Evolutionary conservation across 1,140 invertebrate species (phyloP), one percentile per base, ranked within the genome.

Genomic region (Caenorhabditis inopinata): DNA sequence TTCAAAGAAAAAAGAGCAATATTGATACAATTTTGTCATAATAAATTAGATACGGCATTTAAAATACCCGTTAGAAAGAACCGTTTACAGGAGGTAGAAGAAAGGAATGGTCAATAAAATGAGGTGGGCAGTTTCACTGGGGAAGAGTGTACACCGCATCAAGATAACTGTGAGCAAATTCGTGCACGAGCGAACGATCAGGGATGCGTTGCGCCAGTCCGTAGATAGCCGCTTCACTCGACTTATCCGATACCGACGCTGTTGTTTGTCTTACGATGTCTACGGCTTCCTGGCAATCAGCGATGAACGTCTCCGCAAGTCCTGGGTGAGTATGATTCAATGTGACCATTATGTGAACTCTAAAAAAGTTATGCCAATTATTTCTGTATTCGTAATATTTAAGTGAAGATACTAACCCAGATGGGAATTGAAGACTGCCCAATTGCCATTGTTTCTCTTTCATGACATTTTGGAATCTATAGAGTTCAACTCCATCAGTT

Each of bases 341-440:
- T 1, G 96, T 98, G 46, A 97, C 91, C 89, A 94, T 95, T 49
- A 99, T 91, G 89, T 98, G 96, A 82, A 98, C 91, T 32, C 94
- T 94, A 85, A 16, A 86, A 53, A 29, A 11, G 7, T 1, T 0
- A 78, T 49, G 14, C 5, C 5, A 42, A 42, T 42, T 42, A 42
- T 7, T 42, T 7, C 58, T 58, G 25, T 0, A 38, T 53, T 27
- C 6, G 18, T 1, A 49, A 76, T 18, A 49, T 21, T n/a, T 25
- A 21, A 1, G n/a, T 32, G 16, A 75, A 27, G 9, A 16, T 4
- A 51, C 82, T 45, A 89, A 95, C 93, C 93, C 93, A 2, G 93
- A 91, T 14, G 97, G 97, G 89, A 94, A 97, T 90, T 99, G 97
- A 62, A 99, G 89, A 0, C 93, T 90, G 89, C 96, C 98, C 11